Base-by-base conservation (phyloP, 2,113 vertebrate genomes). In the Indri indri region DNA sequence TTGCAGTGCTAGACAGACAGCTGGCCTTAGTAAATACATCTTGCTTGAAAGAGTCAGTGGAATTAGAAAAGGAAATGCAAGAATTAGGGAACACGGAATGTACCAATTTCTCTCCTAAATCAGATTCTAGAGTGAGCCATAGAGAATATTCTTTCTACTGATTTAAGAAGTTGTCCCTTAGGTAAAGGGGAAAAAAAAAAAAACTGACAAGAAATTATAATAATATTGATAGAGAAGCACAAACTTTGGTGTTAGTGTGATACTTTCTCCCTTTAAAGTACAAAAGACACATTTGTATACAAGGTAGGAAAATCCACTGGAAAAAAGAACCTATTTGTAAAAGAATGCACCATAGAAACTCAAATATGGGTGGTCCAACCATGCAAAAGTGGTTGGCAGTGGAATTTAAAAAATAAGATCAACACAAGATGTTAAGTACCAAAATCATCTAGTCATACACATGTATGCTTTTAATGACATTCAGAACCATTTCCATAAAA, bases 361-460 rank as follows among this genome's bases (percentile, higher is more conserved):
- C 52, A 89, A 84, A 82, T 52, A 88, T 14, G 73, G 71, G 92
- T 95, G 90, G 90, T 93, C 92, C 47, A 80, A 47, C 54, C 11
- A 52, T 66, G 68, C 77, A 77, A 79, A 85, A 95, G 83, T 10
- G 42, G 70, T 61, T 95, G 70, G 91, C 76, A 83, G 50, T 30
- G 40, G 70, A 45, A 81, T 95, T 94, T 52, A 13, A 95, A 77
- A 65, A 94, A 74, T 34, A 40, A 96, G 90, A 91, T 91, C 81
- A 93, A 93, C 68, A 95, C 66, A 95, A 95, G 95, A 91, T 96
- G 92, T 77, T 82, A 93, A 91, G 52, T 66, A 20, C 47, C 47
- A n/a, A 88, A 79, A 91, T 54, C 71, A 88, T 93, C 94, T 86
- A 92, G 79, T 93, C 61, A 80, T 45, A 88, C 81, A 85, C 63